Conservation (phyloP, 2,797 vertebrate species). For the Distichodus sexfasciatus region DNA sequence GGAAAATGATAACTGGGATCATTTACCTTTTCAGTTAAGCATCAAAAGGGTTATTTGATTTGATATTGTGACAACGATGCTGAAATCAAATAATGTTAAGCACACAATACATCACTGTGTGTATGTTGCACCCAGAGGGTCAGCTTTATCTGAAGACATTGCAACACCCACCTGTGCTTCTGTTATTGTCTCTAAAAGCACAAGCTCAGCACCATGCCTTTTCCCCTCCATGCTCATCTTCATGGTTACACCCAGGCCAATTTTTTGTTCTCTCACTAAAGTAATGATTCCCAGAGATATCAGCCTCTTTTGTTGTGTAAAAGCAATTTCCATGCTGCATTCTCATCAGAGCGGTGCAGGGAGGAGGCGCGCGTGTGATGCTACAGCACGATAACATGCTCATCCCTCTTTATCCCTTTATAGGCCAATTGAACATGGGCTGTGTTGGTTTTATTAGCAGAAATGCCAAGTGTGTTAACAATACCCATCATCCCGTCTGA, state of each 20-base stretch:
- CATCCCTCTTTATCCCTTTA: conserved; percentile 18
- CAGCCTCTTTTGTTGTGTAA: conserved; percentile 16
- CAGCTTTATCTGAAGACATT: not conserved
- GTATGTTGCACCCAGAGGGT: not conserved
- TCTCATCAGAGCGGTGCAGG: conserved; percentile 11
- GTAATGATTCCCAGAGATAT: conserved; percentile 21
- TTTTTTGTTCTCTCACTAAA: conserved; percentile 35
- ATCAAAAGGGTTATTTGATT: too few relatives aligned
- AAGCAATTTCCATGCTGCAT: conserved; percentile 20
- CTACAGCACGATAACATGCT: conserved; percentile 5
- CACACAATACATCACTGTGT: too few relatives aligned
- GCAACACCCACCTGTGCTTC: not conserved
- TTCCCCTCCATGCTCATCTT: not conserved
- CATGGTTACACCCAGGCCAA: not conserved
- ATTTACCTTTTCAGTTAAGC: too few relatives aligned
- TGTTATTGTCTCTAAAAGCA: not conserved
- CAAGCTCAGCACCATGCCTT: not conserved
- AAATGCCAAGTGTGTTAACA: conserved; percentile 22
- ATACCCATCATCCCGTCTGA: conserved; percentile 26
- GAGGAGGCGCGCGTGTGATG: conserved; percentile 10
- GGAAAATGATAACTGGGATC: too few relatives aligned
- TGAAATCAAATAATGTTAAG: too few relatives aligned
- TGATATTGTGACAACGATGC: too few relatives aligned
- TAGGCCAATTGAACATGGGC: not conserved
- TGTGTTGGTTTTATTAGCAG: conserved; percentile 30